Evolutionary conservation across 1,140 invertebrate species (phyloP).

Genomic region (Myzus persicae): DNA sequence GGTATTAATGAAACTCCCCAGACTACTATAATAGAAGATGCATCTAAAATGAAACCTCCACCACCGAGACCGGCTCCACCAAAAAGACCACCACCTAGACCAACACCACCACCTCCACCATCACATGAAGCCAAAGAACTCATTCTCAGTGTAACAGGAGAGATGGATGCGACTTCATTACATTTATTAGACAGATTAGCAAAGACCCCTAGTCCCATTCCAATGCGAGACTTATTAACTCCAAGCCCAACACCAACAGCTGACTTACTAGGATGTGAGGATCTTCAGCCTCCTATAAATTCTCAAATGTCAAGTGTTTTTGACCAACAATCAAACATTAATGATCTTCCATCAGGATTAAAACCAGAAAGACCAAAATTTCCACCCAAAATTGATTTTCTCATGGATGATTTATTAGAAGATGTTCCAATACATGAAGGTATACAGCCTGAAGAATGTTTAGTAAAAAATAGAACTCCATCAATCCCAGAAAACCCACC

Average conservation of each 20-base stretch:
- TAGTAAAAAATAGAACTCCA: not conserved
- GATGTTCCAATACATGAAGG: slow-evolving; percentile 19
- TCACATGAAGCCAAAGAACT: slow-evolving; percentile 83
- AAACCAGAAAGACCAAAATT: slow-evolving; percentile 62
- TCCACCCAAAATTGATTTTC: slow-evolving; percentile 59
- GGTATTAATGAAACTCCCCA: slow-evolving; percentile 37
- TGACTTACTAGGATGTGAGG: slow-evolving; percentile 62
- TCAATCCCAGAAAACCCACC: slow-evolving; percentile 33
- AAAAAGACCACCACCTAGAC: slow-evolving; percentile 66
- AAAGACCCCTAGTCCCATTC: slow-evolving; percentile 82
- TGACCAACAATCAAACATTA: not conserved
- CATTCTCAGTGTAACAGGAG: slow-evolving; percentile 83
- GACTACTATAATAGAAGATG: slow-evolving; percentile 17
- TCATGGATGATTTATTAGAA: slow-evolving; percentile 27
- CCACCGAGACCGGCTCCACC: slow-evolving; percentile 60
- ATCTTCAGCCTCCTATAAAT: slow-evolving; percentile 61
- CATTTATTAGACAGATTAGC: slow-evolving; percentile 82
- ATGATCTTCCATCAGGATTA: slow-evolving; percentile 62
- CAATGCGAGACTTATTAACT: slow-evolving; percentile 79
- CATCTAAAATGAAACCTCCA: slow-evolving; percentile 62
- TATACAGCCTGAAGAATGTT: not conserved
- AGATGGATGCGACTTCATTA: slow-evolving; percentile 86
- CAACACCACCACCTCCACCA: slow-evolving; percentile 68
- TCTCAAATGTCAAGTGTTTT: slow-evolving; percentile 38
- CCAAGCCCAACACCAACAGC: slow-evolving; percentile 83